Evolutionary conservation across 2,113 vertebrate species (phyloP).

Genomic region (human): GRCh38 chr16:77353001-77353500

Average conservation of each 20-base stretch:
- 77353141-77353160: not conserved
- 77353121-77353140: not conserved
- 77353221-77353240: not conserved
- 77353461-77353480: constrained; percentile 12
- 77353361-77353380: not conserved
- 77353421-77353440: not conserved
- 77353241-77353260: not conserved
- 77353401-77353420: not conserved
- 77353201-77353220: not conserved
- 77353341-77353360: not conserved
- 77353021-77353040: too few species aligned
- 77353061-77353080: too few species aligned
- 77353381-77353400: not conserved
- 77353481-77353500: not conserved
- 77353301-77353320: not conserved
- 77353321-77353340: not conserved
- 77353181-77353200: not conserved
- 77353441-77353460: not conserved
- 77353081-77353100: too few species aligned
- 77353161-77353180: not conserved
- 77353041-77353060: too few species aligned
- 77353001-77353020: too few species aligned
- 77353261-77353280: not conserved
- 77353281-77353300: not conserved
- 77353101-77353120: not conserved